Evolutionary conservation across 1,140 invertebrate genomes (phyloP), one percentile per base, ranked within the genome.

Genomic region (Bombus affinis): DNA sequence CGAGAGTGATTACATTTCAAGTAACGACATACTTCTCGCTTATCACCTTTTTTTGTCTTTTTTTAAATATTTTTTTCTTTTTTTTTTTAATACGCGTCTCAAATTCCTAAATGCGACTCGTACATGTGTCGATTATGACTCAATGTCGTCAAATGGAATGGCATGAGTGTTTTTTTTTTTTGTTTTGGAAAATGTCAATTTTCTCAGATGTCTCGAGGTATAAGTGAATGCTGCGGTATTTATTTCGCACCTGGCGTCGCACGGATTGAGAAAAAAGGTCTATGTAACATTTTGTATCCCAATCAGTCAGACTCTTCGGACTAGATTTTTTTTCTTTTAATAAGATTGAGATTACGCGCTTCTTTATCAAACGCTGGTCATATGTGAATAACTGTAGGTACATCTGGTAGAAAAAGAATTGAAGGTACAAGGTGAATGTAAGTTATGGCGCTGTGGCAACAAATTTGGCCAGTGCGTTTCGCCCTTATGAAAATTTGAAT

Each of bases 291-390:
- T 73, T 80, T 73, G 68, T 65, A 85, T 85, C 86, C 82, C 85
- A 75, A 86, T 91, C 88, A 90, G 87, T 92, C 89, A 91, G 87
- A 92, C 91, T 89, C 87, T 92, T 92, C 87, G 83, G 92, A 92
- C 90, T 93, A 93, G 92, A 93, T 92, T 92, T 91, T 89, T 35
- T 76, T 76, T 76, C 39, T 68, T 77, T 87, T 62, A 87, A 86
- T 88, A 85, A 84, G 70, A 90, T 88, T 86, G 86, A 90, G 90
- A 85, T 91, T 87, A 80, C 75, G 83, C 85, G 87, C 70, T 90
- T 89, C 79, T 87, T 90, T 89, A 84, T 85, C 86, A 88, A 92
- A 92, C 90, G 89, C 62, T 85, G 74, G 71, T 89, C 88, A 89
- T 83, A 81, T 84, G 85, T 86, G 86, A 89, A 77, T 89, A 86